Evolutionary conservation across 1,140 invertebrate genomes (phyloP), one percentile per base, ranked within the genome.

Genomic region (Eurosta solidaginis): DNA sequence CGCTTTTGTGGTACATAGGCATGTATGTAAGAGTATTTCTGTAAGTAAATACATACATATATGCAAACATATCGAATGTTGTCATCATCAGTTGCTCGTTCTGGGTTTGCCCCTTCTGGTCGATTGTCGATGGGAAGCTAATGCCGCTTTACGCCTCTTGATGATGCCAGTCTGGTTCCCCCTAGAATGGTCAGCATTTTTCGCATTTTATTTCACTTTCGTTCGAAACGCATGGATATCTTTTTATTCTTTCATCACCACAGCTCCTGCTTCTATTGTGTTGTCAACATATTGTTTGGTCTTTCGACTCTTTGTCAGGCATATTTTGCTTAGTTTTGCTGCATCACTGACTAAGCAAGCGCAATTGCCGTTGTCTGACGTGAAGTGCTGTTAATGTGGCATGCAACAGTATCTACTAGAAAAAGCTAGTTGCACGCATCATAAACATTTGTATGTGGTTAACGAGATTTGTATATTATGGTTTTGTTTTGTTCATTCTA

Each of bases 1-100:
- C 85, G 50, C 25, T 50, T 74, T 52, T 75, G 40, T 78, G 42
- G 77, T 29, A 33, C 44, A 77, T 10, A 44, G 40, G 36, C 52
- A n/a, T 47, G 29, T 45, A 50, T 44, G 27, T 33, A 44, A n/a
- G 33, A 47, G 20, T 27, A 20, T 49, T 20, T 47, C 14, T 75
- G 10, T 33, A 25, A 17, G 52, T 33, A 59, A 10, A 33, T 9
- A 33, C 27, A 68, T 29, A 68, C n/a, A n/a, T 74, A 22, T n/a
- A 44, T 12, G n/a, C 20, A 14, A 14, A 42, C 12, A 14, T 74
- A 45, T 74, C 22, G 44, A 27, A 36, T 42, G 17, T 78, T 29
- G 68, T 78, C 40, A 36, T 74, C 52, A 36, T 44, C 22, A 49
- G 75, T 42, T 79, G 74, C 25, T 76, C 36, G 17, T 59, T 79